phyloP scores from a whole-genome alignment of 2,888 invertebrate species.

The Erebia ligea region DNA sequence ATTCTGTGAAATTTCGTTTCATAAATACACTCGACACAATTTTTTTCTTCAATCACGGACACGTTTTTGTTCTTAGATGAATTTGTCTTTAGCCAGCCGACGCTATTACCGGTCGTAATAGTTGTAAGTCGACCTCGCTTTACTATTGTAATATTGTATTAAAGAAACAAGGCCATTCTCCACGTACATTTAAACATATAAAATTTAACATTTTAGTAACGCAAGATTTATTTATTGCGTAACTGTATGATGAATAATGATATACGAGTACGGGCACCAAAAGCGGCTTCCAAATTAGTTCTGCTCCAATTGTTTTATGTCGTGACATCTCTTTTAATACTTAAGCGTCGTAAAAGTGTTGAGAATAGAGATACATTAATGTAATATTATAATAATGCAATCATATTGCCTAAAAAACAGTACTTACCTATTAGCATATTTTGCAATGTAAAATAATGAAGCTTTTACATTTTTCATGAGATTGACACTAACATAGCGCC shows the following conservation, averaged over 20 bases:
- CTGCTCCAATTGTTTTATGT: constrained; percentile 10
- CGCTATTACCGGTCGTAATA: constrained; percentile 35
- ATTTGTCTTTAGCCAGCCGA: constrained; percentile 29
- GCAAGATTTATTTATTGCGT: constrained; percentile 15
- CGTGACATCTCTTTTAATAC: background rate
- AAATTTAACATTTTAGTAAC: constrained; percentile 34
- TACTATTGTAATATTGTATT: constrained; percentile 59
- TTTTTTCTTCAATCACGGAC: constrained; percentile 12
- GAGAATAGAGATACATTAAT: background rate
- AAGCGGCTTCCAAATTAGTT: background rate
- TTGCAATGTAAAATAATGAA: too few species aligned
- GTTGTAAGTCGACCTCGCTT: constrained; percentile 58
- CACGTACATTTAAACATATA: constrained; percentile 44
- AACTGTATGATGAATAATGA: background rate
- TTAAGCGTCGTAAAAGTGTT: background rate
- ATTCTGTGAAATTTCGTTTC: constrained; percentile 12
- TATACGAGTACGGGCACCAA: background rate
- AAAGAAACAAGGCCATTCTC: constrained; percentile 57
- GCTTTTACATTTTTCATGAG: background rate
- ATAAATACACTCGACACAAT: background rate
- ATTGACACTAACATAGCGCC: background rate
- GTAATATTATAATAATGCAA: too few species aligned
- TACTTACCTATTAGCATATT: too few species aligned
- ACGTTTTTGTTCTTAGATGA: constrained; percentile 24
- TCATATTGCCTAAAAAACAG: too few species aligned